Base-by-base conservation (phyloP, 2,888 invertebrate species). In the Zhuqinia jingwanae region DNA sequence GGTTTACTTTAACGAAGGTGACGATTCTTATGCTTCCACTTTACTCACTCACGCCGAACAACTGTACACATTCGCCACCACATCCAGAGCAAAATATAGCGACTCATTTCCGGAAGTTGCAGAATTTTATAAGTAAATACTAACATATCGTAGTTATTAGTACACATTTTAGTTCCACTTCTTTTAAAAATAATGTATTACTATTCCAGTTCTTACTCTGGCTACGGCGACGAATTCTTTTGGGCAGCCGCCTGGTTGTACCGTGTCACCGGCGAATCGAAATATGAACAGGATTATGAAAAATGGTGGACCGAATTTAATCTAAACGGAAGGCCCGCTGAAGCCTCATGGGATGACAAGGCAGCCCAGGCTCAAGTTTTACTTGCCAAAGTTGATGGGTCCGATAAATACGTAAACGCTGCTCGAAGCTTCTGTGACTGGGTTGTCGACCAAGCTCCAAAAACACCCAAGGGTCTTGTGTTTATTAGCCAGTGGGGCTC, bases 171-270 rank as follows among this genome's bases (percentile, higher is more conserved):
- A 10, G n/a, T n/a, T n/a, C n/a, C n/a, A n/a, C n/a, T n/a, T n/a
- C n/a, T n/a, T n/a, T n/a, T n/a, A n/a, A n/a, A n/a, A 15, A 13
- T n/a, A 13, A 63, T 63, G 30, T 27, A 27, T 65, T 36, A 15
- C 42, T 25, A 2, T 75, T 13, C 50, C n/a, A 94, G 94, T 89
- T 93, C 93, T 3, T 86, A 81, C 36, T 91, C 88, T 1, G 94
- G 93, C 75, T 94, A 93, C 89, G 94, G 93, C 0, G 94, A 94
- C 89, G 94, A 94, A 89, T 91, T 94, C 36, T 93, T 93, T 0
- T 94, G 94, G 94, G 93, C 94, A 0, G 94, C 94, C 0, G 92
- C 93, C 0, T 94, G 94, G 94, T 91, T 94, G 10, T 94, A 58
- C 30, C 82, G 82, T 1, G 83, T 76, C 0, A 83, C 83, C 11